Base-by-base conservation (phyloP, 2,797 vertebrate genomes). In the Tadarida brasiliensis region DNA sequence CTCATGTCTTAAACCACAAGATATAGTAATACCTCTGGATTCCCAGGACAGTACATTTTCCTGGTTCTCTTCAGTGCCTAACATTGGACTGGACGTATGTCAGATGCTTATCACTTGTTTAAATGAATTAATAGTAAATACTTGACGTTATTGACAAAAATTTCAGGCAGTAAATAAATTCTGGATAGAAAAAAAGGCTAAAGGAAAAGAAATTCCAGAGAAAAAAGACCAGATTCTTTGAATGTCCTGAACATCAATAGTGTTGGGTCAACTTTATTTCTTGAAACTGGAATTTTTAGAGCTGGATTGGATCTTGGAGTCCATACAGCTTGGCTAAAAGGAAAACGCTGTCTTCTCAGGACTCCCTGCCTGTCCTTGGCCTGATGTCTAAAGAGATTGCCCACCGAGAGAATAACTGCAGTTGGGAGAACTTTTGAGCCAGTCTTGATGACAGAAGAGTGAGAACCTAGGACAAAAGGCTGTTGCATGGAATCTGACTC, bases 101-200 rank as follows among this genome's bases (percentile, higher is more conserved):
- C 56, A 78, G 71, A 87, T 71, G 12, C 0, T n/a, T 83, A 81
- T 26, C 11, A 44, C 22, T 84, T 87, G 30, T 57, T 84, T 81
- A 93, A 78, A 78, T 71, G 5, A 92, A 76, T 84, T 30, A 26
- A 26, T 39, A 76, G 16, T 68, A 71, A 61, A 28, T n/a, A 77
- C 82, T 63, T 90, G 6, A 80, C 82, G 91, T 17, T 9, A 47
- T 2, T 71, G 71, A 51, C 6, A 85, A 84, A 84, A 90, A 24
- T 90, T 87, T 77, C 39, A 70, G 14, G 22, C 47, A 28, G 19
- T 24, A 68, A 68, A 33, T 14, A 59, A 92, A 65, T 83, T 90
- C 33, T 92, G 15, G 19, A 76, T 68, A 61, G 39, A 83, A 24
- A 5, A 65, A 83, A 11, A 91, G 0, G 4, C 7, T 77, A 67